A percentile compares a stretch with the other conserved stretches of the same genome.
These are phyloP conservation scores for Panurus biarmicus DNA, from an alignment of 2,113 vertebrate species.

Conservation along the genomic window DNA sequence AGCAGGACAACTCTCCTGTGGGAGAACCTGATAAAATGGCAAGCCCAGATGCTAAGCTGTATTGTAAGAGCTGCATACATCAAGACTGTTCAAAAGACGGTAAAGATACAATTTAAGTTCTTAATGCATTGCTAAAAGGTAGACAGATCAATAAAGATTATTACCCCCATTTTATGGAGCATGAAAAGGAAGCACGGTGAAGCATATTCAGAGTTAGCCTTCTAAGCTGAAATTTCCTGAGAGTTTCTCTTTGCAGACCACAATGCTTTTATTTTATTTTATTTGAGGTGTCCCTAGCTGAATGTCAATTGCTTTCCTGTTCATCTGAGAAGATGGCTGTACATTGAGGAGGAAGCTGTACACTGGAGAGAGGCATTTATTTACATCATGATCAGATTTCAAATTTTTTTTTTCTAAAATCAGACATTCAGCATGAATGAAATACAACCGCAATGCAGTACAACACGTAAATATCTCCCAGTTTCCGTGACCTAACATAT, in stretches of 20 bases:
- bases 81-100: background rate
- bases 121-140: constrained; percentile 3
- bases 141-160: constrained; percentile 17
- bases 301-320: background rate
- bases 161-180: background rate
- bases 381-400: background rate
- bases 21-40: background rate
- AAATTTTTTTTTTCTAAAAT: background rate
- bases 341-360: too few relatives aligned
- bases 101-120: constrained; percentile 1
- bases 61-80: background rate
- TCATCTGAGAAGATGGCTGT: background rate
- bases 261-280: too few relatives aligned
- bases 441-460: background rate
- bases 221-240: background rate
- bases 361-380: background rate
- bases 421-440: background rate
- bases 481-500: background rate
- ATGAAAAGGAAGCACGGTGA: background rate
- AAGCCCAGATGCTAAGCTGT: background rate
- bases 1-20: background rate
- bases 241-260: background rate
- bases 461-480: background rate
- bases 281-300: background rate
- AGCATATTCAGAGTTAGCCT: background rate